Evolutionary conservation across 1,140 invertebrate genomes (phyloP), one percentile per base, ranked within the genome.

Genomic region (Agrilus planipennis): DNA sequence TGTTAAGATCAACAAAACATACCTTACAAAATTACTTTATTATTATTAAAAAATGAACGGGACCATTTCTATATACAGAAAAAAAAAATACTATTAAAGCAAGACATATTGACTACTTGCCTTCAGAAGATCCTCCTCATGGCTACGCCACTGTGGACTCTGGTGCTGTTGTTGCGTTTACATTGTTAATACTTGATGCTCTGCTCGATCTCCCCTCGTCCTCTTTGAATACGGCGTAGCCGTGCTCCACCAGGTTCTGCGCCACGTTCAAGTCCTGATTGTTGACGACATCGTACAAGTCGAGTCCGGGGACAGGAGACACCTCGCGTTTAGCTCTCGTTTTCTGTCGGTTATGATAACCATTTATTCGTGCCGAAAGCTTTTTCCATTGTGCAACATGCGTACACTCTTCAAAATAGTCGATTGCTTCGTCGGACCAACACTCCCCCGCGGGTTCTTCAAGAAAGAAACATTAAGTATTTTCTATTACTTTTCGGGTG

Each of bases 331-430:
- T 65, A 4, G 65, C 57, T 25, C 52, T 42, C 10, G 47, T 51
- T 32, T 52, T 47, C 31, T 54, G 46, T 2, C 72, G 68, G 31
- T 76, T 69, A 48, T 75, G 73, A 53, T 81, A 83, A 1, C 72
- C 70, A 16, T 74, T 74, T 6, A 84, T 76, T 42, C 72, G 72
- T 0, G 81, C 80, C 16, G 74, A 67, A 0, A 88, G 51, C 10
- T 73, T 61, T 39, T 77, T 75, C 80, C 79, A 83, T 44, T 75
- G 67, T 0, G 71, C 76, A 15, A 70, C 61, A 60, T 57, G 45
- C 17, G 72, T 72, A 6, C 85, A 63, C 41, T 82, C 73, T 49
- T 81, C 76, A 60, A 89, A 89, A 15, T 63, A 62, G 38, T 77
- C 70, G n/a, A 73, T 71, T 0, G 82, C 77, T 44, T 76, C 70